These are phyloP conservation scores for Anneissia japonica DNA, from an alignment of 35 echinoderm and acorn worm species.

Conservation along the genomic window DNA sequence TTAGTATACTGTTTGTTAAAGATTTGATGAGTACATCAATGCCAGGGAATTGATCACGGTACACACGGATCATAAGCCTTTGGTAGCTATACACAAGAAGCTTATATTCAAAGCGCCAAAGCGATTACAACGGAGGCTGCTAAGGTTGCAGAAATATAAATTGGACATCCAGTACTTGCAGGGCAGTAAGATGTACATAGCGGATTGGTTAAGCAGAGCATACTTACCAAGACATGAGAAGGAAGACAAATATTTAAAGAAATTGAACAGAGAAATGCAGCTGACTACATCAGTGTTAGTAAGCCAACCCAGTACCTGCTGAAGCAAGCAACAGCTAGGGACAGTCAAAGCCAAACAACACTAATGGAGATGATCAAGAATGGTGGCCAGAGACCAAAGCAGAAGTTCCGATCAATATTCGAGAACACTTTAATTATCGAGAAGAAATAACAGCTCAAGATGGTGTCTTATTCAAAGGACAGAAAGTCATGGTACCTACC, in stretches of 20 bases:
- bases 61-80: slow-evolving; percentile 19
- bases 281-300: slow-evolving; percentile 30
- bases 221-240: too few relatives aligned
- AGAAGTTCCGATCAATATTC: slow-evolving; percentile 16
- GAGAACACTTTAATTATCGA: slow-evolving; percentile 30
- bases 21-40: slow-evolving; percentile 47
- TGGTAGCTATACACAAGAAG: slow-evolving; percentile 25
- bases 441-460: slow-evolving; percentile 63
- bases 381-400: slow-evolving; percentile 43
- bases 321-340: slow-evolving; percentile 9
- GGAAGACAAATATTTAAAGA: too few relatives aligned
- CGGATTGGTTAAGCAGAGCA: slow-evolving; percentile 55
- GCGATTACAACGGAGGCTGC: slow-evolving; percentile 15
- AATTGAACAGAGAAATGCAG: too few relatives aligned
- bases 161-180: slow-evolving; percentile 37
- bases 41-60: slow-evolving; percentile 13
- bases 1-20: slow-evolving; percentile 53
- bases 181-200: slow-evolving; percentile 47
- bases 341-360: slow-evolving; percentile 8
- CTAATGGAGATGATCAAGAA: slow-evolving; percentile 14
- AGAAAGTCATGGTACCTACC: slow-evolving; percentile 27
- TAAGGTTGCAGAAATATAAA: slow-evolving; percentile 38
- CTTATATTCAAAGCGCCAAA: slow-evolving; percentile 8
- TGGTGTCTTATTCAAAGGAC: slow-evolving; percentile 23
- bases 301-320: slow-evolving; percentile 12